Conservation (phyloP, 2,113 vertebrate species). For the Varanus salvator region DNA sequence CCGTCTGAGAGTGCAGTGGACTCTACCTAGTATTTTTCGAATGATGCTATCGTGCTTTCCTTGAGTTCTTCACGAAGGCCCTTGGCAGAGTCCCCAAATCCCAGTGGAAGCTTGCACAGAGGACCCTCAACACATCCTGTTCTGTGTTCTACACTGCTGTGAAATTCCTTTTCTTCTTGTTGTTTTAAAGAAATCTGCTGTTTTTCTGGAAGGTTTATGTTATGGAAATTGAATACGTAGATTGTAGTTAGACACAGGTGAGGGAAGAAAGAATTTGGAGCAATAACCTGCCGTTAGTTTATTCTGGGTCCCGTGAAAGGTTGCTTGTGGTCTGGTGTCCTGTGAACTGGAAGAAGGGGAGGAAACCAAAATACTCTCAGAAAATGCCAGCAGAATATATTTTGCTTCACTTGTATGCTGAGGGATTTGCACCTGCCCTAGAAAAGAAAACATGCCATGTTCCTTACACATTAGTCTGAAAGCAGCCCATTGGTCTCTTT, state of each 20-base stretch:
- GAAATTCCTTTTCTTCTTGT: not conserved
- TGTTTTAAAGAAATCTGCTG: not conserved
- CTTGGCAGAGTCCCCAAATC: not conserved
- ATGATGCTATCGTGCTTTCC: conserved; percentile 1
- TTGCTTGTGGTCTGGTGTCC: not conserved
- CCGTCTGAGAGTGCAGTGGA: conserved; percentile 18
- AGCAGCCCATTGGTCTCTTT: not conserved
- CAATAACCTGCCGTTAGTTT: not conserved
- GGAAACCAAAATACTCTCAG: not conserved
- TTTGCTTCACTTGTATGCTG: not conserved
- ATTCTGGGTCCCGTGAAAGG: not conserved
- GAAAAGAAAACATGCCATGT: not conserved
- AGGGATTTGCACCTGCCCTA: not conserved
- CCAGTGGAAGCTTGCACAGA: not conserved
- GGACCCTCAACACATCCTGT: not conserved
- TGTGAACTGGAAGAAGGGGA: not conserved
- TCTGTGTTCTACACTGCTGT: not conserved
- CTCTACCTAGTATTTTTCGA: conserved; percentile 9
- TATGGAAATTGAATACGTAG: conserved; percentile 7
- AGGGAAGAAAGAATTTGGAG: not conserved
- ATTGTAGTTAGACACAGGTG: not conserved
- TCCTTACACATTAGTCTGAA: not conserved
- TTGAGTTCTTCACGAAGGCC: not conserved
- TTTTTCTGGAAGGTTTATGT: not conserved
- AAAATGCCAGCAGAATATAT: not conserved